phyloP scores from a whole-genome alignment of 2,888 invertebrate species.

The Drosophila pegasa region DNA sequence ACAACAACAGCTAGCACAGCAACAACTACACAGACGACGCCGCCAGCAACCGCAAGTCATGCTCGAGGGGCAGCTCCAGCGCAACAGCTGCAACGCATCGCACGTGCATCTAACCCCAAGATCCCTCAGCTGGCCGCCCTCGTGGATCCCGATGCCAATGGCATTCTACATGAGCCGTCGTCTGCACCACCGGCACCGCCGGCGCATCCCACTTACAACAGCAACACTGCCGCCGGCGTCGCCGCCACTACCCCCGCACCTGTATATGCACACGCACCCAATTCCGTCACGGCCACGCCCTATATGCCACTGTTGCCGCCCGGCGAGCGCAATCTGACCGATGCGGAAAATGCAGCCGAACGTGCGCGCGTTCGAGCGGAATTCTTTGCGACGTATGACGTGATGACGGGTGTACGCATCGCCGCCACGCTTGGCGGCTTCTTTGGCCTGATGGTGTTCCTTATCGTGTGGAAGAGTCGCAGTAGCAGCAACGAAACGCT shows the following conservation, averaged over 20 bases:
- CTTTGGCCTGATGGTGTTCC: conserved; percentile 95
- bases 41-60: conserved; percentile 29
- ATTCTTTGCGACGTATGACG: conserved; percentile 96
- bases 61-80: conserved; percentile 23
- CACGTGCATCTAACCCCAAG: conserved; percentile 26
- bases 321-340: conserved; percentile 75
- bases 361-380: conserved; percentile 91
- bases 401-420: conserved; percentile 96
- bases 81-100: conserved; percentile 36
- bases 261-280: conserved; percentile 43
- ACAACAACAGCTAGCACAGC: conserved; percentile 45
- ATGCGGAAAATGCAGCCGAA: conserved; percentile 85
- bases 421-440: conserved; percentile 96
- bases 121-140: conserved; percentile 48
- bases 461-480: conserved; percentile 95
- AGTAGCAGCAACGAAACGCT: conserved; percentile 90
- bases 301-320: conserved; percentile 68
- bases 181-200: conserved; percentile 59
- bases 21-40: conserved; percentile 58
- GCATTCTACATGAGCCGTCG: conserved; percentile 22
- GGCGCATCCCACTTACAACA: conserved; percentile 43
- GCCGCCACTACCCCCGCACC: conserved; percentile 18
- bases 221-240: conserved; percentile 64
- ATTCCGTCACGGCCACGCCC: conserved; percentile 65
- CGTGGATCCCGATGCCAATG: conserved; percentile 60